phyloP scores from a whole-genome alignment of 2,797 vertebrate species.

The Orestias chungarensis region DNA sequence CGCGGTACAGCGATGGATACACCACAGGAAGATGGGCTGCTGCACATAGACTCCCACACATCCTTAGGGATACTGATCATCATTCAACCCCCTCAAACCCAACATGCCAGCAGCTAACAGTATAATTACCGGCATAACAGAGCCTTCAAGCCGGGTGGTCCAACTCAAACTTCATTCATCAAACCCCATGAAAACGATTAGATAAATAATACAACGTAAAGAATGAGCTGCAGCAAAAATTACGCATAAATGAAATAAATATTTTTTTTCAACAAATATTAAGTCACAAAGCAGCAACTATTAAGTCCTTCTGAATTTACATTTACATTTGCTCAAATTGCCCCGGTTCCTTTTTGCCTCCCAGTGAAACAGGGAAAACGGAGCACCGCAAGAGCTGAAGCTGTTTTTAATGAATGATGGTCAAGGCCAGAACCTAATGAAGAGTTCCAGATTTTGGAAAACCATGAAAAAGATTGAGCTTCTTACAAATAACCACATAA shows the following conservation, averaged over 20 bases:
- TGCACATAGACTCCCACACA: slow-evolving; percentile 39
- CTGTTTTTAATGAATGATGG: slow-evolving; percentile 49
- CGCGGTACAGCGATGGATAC: slow-evolving; percentile 17
- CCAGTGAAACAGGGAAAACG: slow-evolving; percentile 33
- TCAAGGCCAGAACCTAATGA: slow-evolving; percentile 50
- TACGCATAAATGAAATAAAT: slow-evolving; percentile 8
- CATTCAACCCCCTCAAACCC: slow-evolving; percentile 30
- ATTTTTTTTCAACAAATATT: slow-evolving; percentile 14
- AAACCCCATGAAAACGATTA: slow-evolving; percentile 27
- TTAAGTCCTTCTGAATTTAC: slow-evolving; percentile 21
- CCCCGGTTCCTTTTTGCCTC: neutral
- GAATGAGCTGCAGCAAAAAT: slow-evolving; percentile 27
- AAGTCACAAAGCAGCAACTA: slow-evolving; percentile 10
- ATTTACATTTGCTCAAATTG: slow-evolving; percentile 34
- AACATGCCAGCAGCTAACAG: slow-evolving; percentile 45
- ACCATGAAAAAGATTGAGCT: slow-evolving; percentile 52
- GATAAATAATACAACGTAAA: slow-evolving; percentile 15
- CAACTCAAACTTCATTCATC: slow-evolving; percentile 42
- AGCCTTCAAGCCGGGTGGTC: slow-evolving; percentile 61
- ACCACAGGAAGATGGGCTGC: slow-evolving; percentile 37
- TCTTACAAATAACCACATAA: slow-evolving; percentile 49
- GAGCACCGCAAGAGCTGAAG: slow-evolving; percentile 43
- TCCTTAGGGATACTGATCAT: slow-evolving; percentile 36
- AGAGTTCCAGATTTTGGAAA: slow-evolving; percentile 53
- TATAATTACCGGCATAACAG: slow-evolving; percentile 51